Evolutionary conservation across 2,797 vertebrate genomes (phyloP), one percentile per base, ranked within the genome.

Genomic region (Gastrophryne carolinensis): DNA sequence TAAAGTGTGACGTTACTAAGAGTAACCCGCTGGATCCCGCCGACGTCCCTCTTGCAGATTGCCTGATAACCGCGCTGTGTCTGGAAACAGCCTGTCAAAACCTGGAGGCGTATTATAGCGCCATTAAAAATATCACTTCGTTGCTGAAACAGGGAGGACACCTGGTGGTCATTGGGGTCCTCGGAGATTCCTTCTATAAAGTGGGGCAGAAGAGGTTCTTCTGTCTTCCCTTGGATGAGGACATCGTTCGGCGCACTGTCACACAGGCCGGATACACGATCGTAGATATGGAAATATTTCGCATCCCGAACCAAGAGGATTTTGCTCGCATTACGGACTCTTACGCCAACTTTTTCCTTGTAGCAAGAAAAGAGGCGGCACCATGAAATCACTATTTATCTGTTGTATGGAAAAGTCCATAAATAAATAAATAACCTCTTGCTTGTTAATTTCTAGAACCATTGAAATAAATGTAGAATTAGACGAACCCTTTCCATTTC

Each of bases 11-110:
- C 0, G 70, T 82, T 13, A 81, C 58, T 4, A 56, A 80, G 58
- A 49, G 24, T 0, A 80, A 81, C 17, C 79, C 72, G 0, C 78
- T 83, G 30, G 60, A 73, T 27, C 75, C 79, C 0, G n/a, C 73
- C 5, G 73, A 64, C 11, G 21, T 83, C 32, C 80, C 74, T 0
- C 73, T 77, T 0, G 79, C 78, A 0, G 83, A 84, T 30, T 80
- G 81, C 2, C 5, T 79, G 64, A 75, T 81, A 21, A 80, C 74
- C 5, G 47, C 81, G 4, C 63, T 85, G 66, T 85, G 83, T 41
- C 70, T 85, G 52, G 84, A 82, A 61, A 77, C 80, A 2, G 79
- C 82, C 8, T 84, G 84, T 72, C 73, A 47, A 26, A 71, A 81
- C 5, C 11, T 24, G 7, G 62, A 75, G 0, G 39, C 1, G 0